Evolutionary conservation across 2,888 invertebrate species (phyloP), one percentile per base, ranked within the genome.

Genomic region (Ptilodon capucinus): DNA sequence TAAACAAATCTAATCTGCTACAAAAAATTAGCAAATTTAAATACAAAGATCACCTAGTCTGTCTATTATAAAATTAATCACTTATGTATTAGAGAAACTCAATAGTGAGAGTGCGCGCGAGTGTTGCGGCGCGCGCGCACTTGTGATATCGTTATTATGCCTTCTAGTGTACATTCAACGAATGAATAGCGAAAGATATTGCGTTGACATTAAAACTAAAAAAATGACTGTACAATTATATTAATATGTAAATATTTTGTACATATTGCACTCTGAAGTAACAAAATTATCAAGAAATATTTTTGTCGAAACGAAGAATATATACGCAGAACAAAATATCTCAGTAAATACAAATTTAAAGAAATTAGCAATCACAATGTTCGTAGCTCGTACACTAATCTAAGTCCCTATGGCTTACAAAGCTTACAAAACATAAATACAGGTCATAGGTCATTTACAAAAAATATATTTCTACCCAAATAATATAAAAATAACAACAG

Each of bases 201-300:
- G 86, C 89, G 88, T 88, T 83, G 86, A 87, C 83, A 87, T 88
- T 88, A 90, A 83, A 90, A 88, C 88, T 89, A 90, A 89, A 73
- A 86, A 90, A 81, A 76, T 88, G 79, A 90, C 91, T 90, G 90
- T 91, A 90, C 90, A 90, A 73, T 83, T 81, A 87, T 86, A 86
- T 85, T 92, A 76, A 81, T 82, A 88, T 90, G 90, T 90, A 91
- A 93, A 93, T 93, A 93, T 93, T 32, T 93, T 93, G 93, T 93
- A 93, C 93, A 93, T 93, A 93, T 93, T 93, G 93, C 93, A 93
- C 93, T 93, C 93, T 92, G 90, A 91, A 90, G 84, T 89, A 89
- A 91, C 88, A 86, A 90, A 79, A 84, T 83, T 81, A 81, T 85
- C 86, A 82, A 83, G 80, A 83, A 81, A 84, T 75, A 82, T 83